Percentiles rank a stretch among this genome's conserved stretches.
These are phyloP conservation scores for Hydrocynus forskahlii DNA, from an alignment of 2,797 vertebrate species.

Conservation along the genomic window DNA sequence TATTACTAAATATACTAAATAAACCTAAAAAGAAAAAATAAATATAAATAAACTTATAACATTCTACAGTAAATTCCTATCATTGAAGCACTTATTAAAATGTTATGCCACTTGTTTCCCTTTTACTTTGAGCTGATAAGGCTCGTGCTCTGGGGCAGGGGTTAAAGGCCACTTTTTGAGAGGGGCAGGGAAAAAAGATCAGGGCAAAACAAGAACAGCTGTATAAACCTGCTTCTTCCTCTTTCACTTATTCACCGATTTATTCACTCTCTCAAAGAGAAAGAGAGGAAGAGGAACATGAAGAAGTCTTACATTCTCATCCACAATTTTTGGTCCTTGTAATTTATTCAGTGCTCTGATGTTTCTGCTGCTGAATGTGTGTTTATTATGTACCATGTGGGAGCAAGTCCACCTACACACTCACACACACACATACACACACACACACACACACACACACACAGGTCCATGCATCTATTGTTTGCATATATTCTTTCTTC, in stretches of 20 bases:
- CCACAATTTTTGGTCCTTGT: background rate
- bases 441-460: no score
- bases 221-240: conserved; percentile 32
- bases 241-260: conserved; percentile 21
- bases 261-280: background rate
- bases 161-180: conserved; percentile 35
- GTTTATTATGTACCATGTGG: background rate
- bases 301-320: background rate
- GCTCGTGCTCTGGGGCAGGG: background rate
- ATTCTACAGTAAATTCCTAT: no score
- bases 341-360: background rate
- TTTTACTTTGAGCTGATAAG: background rate
- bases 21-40: no score
- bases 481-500: no score
- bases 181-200: conserved; percentile 32
- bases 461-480: no score
- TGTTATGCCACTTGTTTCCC: no score
- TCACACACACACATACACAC: background rate
- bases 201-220: conserved; percentile 37
- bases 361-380: conserved; percentile 17
- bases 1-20: no score
- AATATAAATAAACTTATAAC: no score
- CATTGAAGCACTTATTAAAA: no score
- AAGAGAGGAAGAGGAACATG: background rate
- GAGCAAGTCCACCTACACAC: background rate